Percentiles rank a stretch among this genome's conserved stretches.
These are phyloP conservation scores for Pseudomyrmex sp. DNA, from an alignment of 1,140 invertebrate genomes.

Conservation along the genomic window DNA sequence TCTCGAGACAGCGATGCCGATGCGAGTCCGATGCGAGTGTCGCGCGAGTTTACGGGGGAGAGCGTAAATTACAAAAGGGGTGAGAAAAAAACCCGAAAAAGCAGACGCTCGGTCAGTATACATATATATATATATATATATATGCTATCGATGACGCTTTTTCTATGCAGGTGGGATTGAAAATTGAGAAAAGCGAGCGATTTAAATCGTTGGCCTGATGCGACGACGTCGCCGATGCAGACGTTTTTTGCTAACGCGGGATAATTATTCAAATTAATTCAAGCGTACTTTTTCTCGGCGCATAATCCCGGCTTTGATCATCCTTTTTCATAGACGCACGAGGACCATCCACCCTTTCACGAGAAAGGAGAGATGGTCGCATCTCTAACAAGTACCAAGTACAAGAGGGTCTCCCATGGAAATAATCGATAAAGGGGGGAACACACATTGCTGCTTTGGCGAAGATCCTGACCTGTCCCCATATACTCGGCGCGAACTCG, in stretches of 20 bases:
- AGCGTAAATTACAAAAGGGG: background rate
- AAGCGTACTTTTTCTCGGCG: constrained; percentile 58
- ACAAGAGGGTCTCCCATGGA: constrained; percentile 41
- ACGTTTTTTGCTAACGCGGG: constrained; percentile 10
- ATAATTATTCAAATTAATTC: constrained; percentile 62
- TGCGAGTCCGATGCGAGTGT: constrained; percentile 35
- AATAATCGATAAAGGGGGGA: constrained; percentile 65
- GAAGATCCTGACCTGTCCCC: constrained; percentile 71
- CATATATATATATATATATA: background rate
- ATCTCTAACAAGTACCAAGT: constrained; percentile 55
- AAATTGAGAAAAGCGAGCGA: constrained; percentile 39
- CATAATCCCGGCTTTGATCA: constrained; percentile 56
- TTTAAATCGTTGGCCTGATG: constrained; percentile 34
- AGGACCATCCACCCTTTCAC: constrained; percentile 19
- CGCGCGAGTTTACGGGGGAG: constrained; percentile 30
- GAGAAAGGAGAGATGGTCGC: constrained; percentile 33
- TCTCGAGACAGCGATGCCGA: constrained; percentile 43
- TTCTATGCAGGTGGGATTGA: constrained; percentile 25
- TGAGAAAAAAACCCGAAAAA: background rate
- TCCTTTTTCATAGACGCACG: constrained; percentile 38
- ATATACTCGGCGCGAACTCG: constrained; percentile 53
- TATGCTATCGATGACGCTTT: constrained; percentile 20
- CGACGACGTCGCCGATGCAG: constrained; percentile 2
- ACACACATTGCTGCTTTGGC: constrained; percentile 30
- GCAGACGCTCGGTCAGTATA: background rate